Conservation (phyloP, 2,113 vertebrate genomes). For the Peromyscus leucopus region DNA sequence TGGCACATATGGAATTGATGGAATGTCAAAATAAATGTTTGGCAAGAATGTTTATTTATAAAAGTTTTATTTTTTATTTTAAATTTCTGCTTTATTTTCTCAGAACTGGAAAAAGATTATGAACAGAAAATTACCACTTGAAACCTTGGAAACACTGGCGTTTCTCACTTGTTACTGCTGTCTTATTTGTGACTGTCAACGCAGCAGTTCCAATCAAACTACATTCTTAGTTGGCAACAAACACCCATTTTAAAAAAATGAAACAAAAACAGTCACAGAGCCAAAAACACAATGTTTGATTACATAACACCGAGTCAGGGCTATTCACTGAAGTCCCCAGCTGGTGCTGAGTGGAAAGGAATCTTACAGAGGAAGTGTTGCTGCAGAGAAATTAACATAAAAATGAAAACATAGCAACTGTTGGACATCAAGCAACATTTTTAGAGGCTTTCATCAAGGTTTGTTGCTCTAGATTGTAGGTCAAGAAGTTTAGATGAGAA, state of each 20-base stretch:
- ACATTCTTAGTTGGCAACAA: slow-evolving; percentile 62
- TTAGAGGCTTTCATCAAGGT: background rate
- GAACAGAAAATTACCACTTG: too few relatives aligned
- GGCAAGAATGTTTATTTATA: slow-evolving; percentile 19
- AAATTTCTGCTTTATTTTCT: slow-evolving; percentile 15
- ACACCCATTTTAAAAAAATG: slow-evolving; percentile 63
- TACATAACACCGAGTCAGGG: background rate
- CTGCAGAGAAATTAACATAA: background rate
- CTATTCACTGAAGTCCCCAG: background rate
- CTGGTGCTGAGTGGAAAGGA: background rate
- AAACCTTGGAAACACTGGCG: background rate
- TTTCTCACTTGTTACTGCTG: slow-evolving; percentile 24
- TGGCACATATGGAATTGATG: background rate
- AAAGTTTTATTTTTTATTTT: slow-evolving; percentile 31
- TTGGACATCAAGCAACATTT: background rate
- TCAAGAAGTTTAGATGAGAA: background rate
- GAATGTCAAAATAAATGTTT: slow-evolving; percentile 55
- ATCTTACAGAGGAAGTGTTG: background rate
- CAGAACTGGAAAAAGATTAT: background rate
- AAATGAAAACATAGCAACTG: background rate
- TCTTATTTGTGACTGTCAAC: slow-evolving; percentile 69
- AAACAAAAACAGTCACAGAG: background rate
- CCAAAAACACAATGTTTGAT: background rate
- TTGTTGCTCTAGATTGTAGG: background rate
- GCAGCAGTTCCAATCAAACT: slow-evolving; percentile 69